Percentiles rank a stretch among this genome's conserved stretches.
Evolutionary conservation across 2,113 vertebrate species (phyloP).

Genomic region (Campylorhamphus procurvoides): DNA sequence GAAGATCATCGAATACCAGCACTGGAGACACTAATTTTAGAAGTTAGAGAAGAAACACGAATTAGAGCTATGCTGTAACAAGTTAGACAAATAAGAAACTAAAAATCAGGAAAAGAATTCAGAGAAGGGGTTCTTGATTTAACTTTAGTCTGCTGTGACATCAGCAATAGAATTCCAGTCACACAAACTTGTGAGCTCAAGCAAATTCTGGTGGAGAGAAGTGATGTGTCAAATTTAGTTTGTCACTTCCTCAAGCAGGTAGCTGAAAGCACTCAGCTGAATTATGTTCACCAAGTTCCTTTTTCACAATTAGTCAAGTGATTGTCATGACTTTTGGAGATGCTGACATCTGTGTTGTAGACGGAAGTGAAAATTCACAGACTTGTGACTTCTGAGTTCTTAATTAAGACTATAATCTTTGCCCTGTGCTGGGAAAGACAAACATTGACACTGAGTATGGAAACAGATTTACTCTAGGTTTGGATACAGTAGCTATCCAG

Average conservation of each 20-base stretch:
- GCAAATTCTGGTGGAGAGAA: background rate
- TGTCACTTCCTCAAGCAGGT: background rate
- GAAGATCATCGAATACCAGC: background rate
- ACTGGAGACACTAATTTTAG: fast-evolving
- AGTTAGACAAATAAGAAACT: background rate
- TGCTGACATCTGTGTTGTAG: background rate
- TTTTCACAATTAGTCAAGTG: background rate
- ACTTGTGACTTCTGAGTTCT: background rate
- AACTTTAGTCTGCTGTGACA: background rate
- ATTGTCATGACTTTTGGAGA: background rate
- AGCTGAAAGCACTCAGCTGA: background rate
- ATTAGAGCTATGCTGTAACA: background rate
- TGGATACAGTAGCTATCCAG: background rate
- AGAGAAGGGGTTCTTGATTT: background rate
- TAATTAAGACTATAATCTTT: background rate
- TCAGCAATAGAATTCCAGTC: background rate
- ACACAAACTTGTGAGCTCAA: background rate
- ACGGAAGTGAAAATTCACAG: background rate
- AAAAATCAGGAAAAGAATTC: background rate
- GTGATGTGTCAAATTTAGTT: background rate
- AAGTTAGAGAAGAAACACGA: background rate
- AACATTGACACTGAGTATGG: background rate
- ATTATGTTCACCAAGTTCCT: background rate
- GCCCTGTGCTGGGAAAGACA: background rate
- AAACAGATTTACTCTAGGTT: background rate